These are phyloP conservation scores for Unio pictorum DNA, from an alignment of 2,888 invertebrate genomes.

Conservation along the genomic window DNA sequence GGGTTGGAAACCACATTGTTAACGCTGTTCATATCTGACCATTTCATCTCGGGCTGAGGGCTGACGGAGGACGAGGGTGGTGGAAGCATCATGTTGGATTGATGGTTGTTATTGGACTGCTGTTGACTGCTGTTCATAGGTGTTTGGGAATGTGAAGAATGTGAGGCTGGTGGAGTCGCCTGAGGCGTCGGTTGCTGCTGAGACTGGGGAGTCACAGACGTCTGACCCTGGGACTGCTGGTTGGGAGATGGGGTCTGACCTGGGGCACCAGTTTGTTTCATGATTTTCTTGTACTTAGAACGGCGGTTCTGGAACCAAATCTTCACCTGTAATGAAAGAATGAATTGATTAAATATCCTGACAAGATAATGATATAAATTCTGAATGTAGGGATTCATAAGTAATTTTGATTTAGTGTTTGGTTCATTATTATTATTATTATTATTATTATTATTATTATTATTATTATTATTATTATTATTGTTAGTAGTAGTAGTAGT, in stretches of 20 bases:
- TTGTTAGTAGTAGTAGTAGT: no score
- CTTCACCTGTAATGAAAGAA: conserved; percentile 48
- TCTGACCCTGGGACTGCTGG: conserved; percentile 28
- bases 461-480: no score
- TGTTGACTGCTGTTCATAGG: conserved; percentile 45
- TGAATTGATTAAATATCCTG: not conserved
- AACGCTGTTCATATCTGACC: conserved; percentile 46
- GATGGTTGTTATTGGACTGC: conserved; percentile 26
- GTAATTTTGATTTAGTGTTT: no score
- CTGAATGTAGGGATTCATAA: not conserved
- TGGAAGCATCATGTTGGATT: conserved; percentile 34
- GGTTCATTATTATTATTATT: no score
- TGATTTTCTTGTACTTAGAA: conserved; percentile 59
- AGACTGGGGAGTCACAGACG: conserved; percentile 47
- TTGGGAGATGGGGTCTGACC: conserved; percentile 21
- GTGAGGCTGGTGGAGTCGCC: conserved; percentile 38
- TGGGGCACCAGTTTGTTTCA: conserved; percentile 44
- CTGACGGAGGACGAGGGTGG: conserved; percentile 52
- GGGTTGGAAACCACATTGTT: conserved; percentile 34
- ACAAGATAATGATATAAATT: not conserved
- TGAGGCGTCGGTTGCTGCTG: conserved; percentile 34
- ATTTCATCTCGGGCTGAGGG: conserved; percentile 50
- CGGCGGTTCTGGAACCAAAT: conserved; percentile 60
- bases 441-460: no score
- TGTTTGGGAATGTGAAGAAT: conserved; percentile 35